Evolutionary conservation across 2,113 vertebrate species (phyloP).

Genomic region (Amblyornis subalaris): DNA sequence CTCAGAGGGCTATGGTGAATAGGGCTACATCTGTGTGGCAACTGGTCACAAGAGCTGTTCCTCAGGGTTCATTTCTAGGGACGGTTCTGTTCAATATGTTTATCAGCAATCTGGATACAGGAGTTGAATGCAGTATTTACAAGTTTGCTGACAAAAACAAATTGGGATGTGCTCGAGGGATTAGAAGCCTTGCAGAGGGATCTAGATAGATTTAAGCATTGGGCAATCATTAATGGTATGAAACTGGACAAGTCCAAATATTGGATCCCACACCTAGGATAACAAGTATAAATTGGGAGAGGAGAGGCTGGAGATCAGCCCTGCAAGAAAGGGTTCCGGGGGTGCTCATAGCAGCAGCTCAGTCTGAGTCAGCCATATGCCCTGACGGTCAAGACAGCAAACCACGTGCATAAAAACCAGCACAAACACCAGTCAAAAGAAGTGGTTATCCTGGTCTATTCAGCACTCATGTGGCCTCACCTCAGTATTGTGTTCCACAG

Average conservation of each 20-base stretch:
- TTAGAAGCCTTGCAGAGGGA: not conserved
- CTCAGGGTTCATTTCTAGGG: not conserved
- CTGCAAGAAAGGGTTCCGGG: not conserved
- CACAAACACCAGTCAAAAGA: not conserved
- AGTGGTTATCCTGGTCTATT: not conserved
- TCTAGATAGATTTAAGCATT: not conserved
- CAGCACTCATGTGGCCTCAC: too few relatives aligned
- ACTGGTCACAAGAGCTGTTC: rapidly evolving
- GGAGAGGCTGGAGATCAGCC: not conserved
- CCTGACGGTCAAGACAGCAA: not conserved
- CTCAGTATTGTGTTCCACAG: not conserved
- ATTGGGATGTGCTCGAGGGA: not conserved
- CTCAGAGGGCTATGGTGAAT: not conserved
- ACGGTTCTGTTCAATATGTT: not conserved
- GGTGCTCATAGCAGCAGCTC: not conserved
- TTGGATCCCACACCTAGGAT: not conserved
- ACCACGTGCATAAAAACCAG: not conserved
- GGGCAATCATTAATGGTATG: not conserved
- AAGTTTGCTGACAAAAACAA: not conserved
- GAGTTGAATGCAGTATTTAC: not conserved
- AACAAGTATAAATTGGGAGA: not conserved
- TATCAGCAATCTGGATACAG: not conserved
- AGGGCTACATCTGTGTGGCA: not conserved
- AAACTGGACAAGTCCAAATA: not conserved
- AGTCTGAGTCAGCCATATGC: not conserved